Percentiles rank a stretch among this genome's conserved stretches.
Conservation (phyloP, 2,113 vertebrate genomes). For the Rhynchomys soricoides region DNA sequence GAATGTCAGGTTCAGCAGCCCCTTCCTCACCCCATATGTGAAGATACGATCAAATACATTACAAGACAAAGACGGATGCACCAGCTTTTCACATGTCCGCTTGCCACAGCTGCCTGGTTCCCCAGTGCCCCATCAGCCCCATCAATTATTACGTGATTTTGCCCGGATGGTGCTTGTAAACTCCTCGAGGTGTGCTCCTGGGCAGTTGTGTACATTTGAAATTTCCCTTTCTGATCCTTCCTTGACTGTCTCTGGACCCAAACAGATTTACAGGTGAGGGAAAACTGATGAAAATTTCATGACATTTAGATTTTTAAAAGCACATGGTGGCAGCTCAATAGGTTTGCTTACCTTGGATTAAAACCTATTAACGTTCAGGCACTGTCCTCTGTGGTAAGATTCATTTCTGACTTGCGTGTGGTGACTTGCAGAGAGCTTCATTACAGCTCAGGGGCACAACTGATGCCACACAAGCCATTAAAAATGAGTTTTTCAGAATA, state of each 20-base stretch:
- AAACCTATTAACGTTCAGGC: conserved; percentile 69
- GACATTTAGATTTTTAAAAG: conserved; percentile 76
- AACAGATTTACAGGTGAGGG: conserved; percentile 65
- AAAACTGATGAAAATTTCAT: conserved; percentile 72
- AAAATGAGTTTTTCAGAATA: conserved; percentile 76
- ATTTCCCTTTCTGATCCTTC: conserved; percentile 63
- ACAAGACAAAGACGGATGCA: conserved; percentile 54
- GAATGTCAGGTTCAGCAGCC: conserved; percentile 53
- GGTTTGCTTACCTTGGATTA: conserved; percentile 80
- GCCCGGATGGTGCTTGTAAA: conserved; percentile 60
- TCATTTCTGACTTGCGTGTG: conserved; percentile 72
- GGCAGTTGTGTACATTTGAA: conserved; percentile 48
- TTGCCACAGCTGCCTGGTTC: not conserved
- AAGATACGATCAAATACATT: conserved; percentile 60
- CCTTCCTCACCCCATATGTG: conserved; percentile 60
- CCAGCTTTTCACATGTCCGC: conserved; percentile 27
- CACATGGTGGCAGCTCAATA: conserved; percentile 58
- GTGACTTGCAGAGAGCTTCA: conserved; percentile 79
- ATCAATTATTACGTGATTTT: conserved; percentile 76
- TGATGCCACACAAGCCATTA: conserved; percentile 76
- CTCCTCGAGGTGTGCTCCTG: conserved; percentile 69
- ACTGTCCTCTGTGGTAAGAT: conserved; percentile 62
- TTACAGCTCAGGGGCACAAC: conserved; percentile 78
- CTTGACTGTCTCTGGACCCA: conserved; percentile 63
- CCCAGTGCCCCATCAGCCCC: conserved; percentile 41